Evolutionary conservation across 2,113 vertebrate species (phyloP).

Genomic region (Prinia subflava): DNA sequence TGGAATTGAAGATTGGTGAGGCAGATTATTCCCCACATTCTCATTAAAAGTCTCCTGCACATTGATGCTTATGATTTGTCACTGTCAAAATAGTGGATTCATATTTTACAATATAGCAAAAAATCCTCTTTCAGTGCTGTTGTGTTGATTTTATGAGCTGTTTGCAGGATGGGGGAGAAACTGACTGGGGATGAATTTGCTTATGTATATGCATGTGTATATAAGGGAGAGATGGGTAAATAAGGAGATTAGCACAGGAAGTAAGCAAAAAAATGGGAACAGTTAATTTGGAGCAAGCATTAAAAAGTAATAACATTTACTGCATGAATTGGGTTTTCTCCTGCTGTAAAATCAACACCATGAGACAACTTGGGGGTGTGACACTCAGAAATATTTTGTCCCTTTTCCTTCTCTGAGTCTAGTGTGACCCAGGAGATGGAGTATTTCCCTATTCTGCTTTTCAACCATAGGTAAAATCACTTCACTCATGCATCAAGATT

Average conservation of each 20-base stretch:
- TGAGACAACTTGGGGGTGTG: neutral
- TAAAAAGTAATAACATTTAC: neutral
- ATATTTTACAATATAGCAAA: neutral
- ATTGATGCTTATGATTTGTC: neutral
- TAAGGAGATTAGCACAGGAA: neutral
- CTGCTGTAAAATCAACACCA: neutral
- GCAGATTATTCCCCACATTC: neutral
- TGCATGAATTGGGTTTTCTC: neutral
- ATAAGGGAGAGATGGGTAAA: neutral
- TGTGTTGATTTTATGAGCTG: neutral
- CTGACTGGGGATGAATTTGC: neutral
- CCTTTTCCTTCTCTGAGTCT: neutral
- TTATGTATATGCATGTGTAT: neutral
- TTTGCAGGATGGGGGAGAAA: neutral
- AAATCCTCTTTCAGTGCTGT: neutral
- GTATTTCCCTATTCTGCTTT: neutral
- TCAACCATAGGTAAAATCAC: neutral
- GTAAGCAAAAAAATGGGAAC: neutral
- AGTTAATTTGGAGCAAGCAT: neutral
- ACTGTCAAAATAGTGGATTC: slow-evolving; percentile 1
- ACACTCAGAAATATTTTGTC: neutral
- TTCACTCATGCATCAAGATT: neutral
- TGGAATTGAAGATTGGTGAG: neutral
- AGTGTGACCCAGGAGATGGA: neutral
- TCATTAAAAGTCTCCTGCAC: slow-evolving; percentile 2